These are phyloP conservation scores for Caretta caretta DNA, from an alignment of 2,113 vertebrate species.

Conservation along the genomic window DNA sequence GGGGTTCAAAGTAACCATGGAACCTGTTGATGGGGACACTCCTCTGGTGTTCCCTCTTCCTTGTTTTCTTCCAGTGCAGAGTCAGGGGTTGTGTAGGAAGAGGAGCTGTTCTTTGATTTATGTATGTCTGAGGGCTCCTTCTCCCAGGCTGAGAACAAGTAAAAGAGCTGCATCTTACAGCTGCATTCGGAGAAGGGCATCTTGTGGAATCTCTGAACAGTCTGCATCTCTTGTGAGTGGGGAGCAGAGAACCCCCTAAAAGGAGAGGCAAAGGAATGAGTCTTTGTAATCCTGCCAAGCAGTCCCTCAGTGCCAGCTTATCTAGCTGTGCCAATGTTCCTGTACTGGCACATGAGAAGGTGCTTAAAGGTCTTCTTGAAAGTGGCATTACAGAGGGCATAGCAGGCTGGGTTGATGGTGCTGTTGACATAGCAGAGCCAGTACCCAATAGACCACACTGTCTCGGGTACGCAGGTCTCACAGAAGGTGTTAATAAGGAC, in stretches of 20 bases:
- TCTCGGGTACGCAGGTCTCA: conserved; percentile 92
- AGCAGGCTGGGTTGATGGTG: conserved; percentile 98
- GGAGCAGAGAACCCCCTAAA: conserved; percentile 5
- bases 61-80: background rate
- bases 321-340: conserved; percentile 94
- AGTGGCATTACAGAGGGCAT: conserved; percentile 97
- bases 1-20: background rate
- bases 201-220: conserved; percentile 39
- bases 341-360: conserved; percentile 96
- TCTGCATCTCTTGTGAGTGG: background rate
- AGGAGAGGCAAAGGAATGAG: conserved; percentile 45
- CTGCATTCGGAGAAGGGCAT: background rate
- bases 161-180: conserved; percentile 17
- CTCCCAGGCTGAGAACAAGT: background rate
- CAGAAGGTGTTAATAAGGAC: conserved; percentile 98
- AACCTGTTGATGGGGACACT: background rate
- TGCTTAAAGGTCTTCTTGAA: conserved; percentile 99
- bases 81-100: background rate
- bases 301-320: conserved; percentile 78
- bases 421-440: conserved; percentile 99
- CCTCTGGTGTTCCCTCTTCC: background rate
- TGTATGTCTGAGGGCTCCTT: background rate
- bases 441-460: conserved; percentile 96
- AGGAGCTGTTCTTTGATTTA: background rate
- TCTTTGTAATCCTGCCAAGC: conserved; percentile 3